Conservation (phyloP, 2,797 vertebrate species). For the Hipposideros larvatus region DNA sequence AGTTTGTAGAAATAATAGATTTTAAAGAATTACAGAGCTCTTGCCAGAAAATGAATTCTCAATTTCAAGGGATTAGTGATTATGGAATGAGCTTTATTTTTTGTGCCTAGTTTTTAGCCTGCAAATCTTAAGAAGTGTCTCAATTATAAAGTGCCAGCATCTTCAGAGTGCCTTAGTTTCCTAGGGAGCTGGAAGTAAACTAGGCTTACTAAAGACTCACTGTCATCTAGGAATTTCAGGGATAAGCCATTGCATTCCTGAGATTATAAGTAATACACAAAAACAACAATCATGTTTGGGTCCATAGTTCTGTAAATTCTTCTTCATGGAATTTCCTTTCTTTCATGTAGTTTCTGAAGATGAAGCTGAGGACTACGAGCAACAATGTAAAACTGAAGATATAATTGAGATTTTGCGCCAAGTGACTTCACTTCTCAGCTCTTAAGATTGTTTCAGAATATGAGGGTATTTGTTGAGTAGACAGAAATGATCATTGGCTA, state of each 20-base stretch:
- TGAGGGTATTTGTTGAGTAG: neutral
- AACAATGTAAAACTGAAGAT: neutral
- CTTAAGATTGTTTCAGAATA: neutral
- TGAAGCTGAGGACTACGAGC: neutral
- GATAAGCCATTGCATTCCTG: neutral
- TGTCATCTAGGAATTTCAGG: neutral
- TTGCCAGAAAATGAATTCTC: slow-evolving; percentile 59
- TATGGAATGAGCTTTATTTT: slow-evolving; percentile 28
- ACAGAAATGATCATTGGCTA: neutral
- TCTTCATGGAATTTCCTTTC: neutral
- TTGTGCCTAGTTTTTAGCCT: neutral
- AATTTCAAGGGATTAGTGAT: slow-evolving; percentile 32
- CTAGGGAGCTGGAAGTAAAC: neutral
- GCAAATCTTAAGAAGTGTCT: neutral
- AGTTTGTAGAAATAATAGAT: slow-evolving; percentile 70
- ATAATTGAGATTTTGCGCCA: neutral
- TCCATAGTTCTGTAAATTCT: neutral
- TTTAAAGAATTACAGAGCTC: slow-evolving; percentile 48
- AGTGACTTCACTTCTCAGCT: neutral
- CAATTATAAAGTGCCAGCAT: neutral
- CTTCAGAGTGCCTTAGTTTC: neutral
- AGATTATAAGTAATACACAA: neutral
- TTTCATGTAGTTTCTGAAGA: slow-evolving; percentile 16
- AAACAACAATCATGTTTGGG: neutral
- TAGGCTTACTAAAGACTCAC: neutral